Conservation (phyloP, 2,113 vertebrate species). For the Eira barbara region DNA sequence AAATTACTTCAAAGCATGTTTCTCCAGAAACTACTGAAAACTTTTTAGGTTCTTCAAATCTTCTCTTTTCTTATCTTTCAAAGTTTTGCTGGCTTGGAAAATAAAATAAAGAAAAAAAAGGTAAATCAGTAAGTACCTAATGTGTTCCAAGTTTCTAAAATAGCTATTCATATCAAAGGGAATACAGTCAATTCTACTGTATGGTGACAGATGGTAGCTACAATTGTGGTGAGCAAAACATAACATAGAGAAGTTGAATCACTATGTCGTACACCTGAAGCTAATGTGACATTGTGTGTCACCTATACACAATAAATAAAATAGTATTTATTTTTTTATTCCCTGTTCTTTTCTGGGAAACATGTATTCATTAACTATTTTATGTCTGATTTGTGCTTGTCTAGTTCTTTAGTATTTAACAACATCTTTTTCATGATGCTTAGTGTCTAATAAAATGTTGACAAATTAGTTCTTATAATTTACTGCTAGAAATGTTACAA, state of each 20-base stretch:
- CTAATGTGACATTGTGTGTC: neutral
- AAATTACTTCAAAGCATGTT: neutral
- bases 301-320: neutral
- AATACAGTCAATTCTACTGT: neutral
- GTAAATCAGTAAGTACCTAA: neutral
- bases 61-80: neutral
- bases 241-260: neutral
- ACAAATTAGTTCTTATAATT: neutral
- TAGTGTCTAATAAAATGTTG: neutral
- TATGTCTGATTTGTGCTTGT: neutral
- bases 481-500: neutral
- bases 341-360: neutral
- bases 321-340: neutral
- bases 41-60: neutral
- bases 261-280: neutral
- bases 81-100: neutral
- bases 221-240: neutral
- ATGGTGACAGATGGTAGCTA: neutral
- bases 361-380: neutral
- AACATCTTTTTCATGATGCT: neutral
- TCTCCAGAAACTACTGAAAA: neutral
- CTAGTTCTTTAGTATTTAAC: neutral
- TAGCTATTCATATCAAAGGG: neutral
- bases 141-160: neutral
- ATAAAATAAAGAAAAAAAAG: neutral